A percentile compares a stretch with the other conserved stretches of the same genome.
These are phyloP conservation scores for Anneissia japonica DNA, from an alignment of 35 echinoderm and acorn worm species.

Conservation along the genomic window DNA sequence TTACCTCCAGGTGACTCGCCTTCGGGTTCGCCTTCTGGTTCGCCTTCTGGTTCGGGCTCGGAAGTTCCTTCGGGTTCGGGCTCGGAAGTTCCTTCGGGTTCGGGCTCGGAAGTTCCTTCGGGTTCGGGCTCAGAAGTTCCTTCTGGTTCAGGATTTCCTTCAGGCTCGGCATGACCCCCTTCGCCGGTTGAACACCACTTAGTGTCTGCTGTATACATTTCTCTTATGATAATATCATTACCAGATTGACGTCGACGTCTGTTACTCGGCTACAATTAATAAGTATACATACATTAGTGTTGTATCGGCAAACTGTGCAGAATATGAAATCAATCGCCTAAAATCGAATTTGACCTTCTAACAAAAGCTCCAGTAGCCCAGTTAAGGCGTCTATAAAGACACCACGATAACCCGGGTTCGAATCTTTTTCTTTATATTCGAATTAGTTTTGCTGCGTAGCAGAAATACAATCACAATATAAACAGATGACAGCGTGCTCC, in stretches of 20 bases:
- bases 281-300: too few species aligned
- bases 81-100: background rate
- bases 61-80: slow-evolving; percentile 39
- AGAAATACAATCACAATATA: too few species aligned
- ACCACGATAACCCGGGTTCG: too few species aligned
- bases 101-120: background rate
- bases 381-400: too few species aligned
- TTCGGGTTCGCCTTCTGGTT: slow-evolving; percentile 9
- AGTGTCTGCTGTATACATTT: background rate
- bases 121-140: slow-evolving; percentile 26
- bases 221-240: background rate
- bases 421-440: too few species aligned
- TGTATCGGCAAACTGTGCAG: too few species aligned
- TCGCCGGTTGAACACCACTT: background rate
- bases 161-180: background rate
- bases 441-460: too few species aligned
- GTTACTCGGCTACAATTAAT: background rate
- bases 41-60: slow-evolving; percentile 42
- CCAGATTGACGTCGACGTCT: background rate
- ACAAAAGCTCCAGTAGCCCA: too few species aligned
- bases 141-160: slow-evolving; percentile 5
- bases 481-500: too few species aligned
- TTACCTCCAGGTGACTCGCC: background rate
- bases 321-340: too few species aligned
- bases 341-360: too few species aligned